phyloP scores from a whole-genome alignment of 2,797 vertebrate species.

The Coendou prehensilis region DNA sequence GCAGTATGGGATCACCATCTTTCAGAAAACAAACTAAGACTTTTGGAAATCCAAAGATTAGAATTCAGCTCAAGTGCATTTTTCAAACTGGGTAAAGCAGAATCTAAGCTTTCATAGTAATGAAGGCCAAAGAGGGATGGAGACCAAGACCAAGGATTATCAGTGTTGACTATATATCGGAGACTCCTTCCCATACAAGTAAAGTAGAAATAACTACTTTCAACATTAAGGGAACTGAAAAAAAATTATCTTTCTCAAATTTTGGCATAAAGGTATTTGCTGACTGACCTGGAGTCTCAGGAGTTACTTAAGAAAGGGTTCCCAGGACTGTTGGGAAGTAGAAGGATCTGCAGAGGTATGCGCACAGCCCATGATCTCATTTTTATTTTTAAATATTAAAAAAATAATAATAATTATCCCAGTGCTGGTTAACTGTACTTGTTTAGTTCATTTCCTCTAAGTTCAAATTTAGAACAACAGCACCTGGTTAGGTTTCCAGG shows the following conservation, averaged over 20 bases:
- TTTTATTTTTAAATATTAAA: background rate
- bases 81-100: background rate
- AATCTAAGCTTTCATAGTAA: background rate
- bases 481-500: background rate
- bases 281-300: background rate
- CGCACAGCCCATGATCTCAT: background rate
- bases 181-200: background rate
- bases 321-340: background rate
- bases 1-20: background rate
- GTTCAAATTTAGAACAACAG: background rate
- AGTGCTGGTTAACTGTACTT: background rate
- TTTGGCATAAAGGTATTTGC: slow-evolving; percentile 19
- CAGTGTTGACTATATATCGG: background rate
- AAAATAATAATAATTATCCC: background rate
- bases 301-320: background rate
- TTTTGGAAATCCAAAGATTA: background rate
- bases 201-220: background rate
- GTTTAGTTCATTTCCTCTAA: background rate
- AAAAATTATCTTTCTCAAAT: background rate
- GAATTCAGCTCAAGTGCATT: background rate
- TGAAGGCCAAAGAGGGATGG: background rate
- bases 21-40: background rate
- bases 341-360: background rate
- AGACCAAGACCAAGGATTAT: background rate
- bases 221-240: background rate